Base-by-base conservation (phyloP, 2,797 vertebrate species). In the Manis crassicaudata region DNA sequence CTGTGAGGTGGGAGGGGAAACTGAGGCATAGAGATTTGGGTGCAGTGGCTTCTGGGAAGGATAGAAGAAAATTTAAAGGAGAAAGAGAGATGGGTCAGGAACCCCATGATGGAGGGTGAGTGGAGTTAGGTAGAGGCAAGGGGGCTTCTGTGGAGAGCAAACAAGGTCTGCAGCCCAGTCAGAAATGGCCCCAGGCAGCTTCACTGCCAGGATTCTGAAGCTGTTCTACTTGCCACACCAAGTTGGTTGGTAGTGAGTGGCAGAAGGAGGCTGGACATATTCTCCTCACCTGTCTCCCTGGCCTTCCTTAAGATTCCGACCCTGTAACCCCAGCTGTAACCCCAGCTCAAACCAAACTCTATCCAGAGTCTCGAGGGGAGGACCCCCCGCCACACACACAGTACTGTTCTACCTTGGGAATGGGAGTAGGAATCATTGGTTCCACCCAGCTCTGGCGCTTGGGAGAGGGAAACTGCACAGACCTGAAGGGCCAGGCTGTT, bases 21-120 rank as follows among this genome's bases (percentile, higher is more conserved):
- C 56, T 25, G 84, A 97, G 95, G 80, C 86, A 95, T 37, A 93
- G 62, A 88, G 65, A 9, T 89, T 68, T 72, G 17, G 16, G 32
- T 81, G 40, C 37, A 37, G 16, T 35, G 3, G n/a, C 56, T 93
- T 85, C 75, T 89, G 62, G 75, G 68, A 88, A 37, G 63, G 32
- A 68, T 77, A 92, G 37, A 32, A 77, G 73, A 91, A 62, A 23
- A 46, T 58, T 54, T 40, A 37, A 85, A 77, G 85, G 43, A 67
- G 7, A n/a, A 11, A 83, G 70, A 76, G 6, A 27, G n/a, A 73
- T 3, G 11, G n/a, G 58, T 50, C 21, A 50, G 37, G 50, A 92
- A 14, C 23, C 56, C 40, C 3, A 3, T 18, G 27, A 68, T 46
- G 23, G 77, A 81, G 79, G 70, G 62, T 20, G 14, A 77, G 11